Percentiles rank a stretch among this genome's conserved stretches.
Conservation (phyloP, 2,888 invertebrate species). For the Archips crataeganus region DNA sequence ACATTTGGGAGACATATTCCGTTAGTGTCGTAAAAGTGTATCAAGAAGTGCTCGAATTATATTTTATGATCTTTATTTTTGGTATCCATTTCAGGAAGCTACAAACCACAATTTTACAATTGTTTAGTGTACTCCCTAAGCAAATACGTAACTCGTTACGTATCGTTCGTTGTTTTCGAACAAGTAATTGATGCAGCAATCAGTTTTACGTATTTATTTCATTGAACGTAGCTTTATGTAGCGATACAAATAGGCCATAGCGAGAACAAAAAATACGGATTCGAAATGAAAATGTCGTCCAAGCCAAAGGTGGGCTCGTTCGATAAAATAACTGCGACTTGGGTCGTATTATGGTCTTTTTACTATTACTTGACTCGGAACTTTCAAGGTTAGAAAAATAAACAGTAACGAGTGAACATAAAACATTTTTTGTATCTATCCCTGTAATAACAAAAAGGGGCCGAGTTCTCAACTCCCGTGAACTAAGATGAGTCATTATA, state of each 20-base stretch:
- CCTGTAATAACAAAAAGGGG: slow-evolving; percentile 25
- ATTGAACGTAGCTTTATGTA: too few species aligned
- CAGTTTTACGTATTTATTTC: too few species aligned
- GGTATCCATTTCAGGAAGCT: too few species aligned
- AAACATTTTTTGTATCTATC: slow-evolving; percentile 32
- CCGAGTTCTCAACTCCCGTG: slow-evolving; percentile 31
- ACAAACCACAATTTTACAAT: too few species aligned
- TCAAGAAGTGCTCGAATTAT: too few species aligned
- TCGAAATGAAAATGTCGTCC: neutral
- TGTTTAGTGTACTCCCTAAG: too few species aligned
- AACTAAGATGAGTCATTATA: slow-evolving; percentile 69
- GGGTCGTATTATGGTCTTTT: neutral
- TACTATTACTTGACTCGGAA: neutral
- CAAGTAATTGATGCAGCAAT: too few species aligned
- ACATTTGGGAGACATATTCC: too few species aligned
- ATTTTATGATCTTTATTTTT: too few species aligned
- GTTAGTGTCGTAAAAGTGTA: too few species aligned
- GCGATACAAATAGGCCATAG: neutral
- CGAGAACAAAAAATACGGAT: neutral
- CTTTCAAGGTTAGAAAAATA: neutral
- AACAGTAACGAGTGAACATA: slow-evolving; percentile 16
- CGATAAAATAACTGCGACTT: neutral
- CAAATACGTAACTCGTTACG: too few species aligned
- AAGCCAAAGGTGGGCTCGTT: neutral
- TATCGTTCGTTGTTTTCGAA: too few species aligned